Percentiles rank a stretch among this genome's conserved stretches.
Evolutionary conservation across 2,888 invertebrate genomes (phyloP).

Genomic region (Smittia aterrima): DNA sequence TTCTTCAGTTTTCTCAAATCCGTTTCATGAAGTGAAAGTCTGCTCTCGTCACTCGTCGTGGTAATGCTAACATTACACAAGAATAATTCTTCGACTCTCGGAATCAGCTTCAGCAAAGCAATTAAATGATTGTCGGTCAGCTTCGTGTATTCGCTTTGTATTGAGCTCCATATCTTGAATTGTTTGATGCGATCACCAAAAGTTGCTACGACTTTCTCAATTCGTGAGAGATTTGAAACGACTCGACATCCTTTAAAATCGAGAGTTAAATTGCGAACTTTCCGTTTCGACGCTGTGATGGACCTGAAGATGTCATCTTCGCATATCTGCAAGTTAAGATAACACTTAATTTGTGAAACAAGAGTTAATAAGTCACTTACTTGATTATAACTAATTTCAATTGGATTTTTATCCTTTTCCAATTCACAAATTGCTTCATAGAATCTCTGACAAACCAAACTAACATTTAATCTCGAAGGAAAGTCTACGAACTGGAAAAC

Average conservation of each 20-base stretch:
- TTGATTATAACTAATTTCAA: background rate
- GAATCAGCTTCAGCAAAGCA: background rate
- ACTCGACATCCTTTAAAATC: background rate
- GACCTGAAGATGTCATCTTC: background rate
- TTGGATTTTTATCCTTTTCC: background rate
- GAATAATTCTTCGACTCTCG: background rate
- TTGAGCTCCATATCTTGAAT: slow-evolving; percentile 20
- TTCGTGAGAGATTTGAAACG: background rate
- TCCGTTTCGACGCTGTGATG: background rate
- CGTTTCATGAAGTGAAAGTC: background rate
- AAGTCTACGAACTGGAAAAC: background rate
- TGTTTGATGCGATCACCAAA: background rate
- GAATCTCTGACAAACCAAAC: background rate
- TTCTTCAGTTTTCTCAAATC: background rate
- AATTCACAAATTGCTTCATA: background rate
- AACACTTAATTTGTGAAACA: too few relatives aligned
- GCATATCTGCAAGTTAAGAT: background rate
- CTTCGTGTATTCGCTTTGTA: background rate
- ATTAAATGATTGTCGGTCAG: background rate
- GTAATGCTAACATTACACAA: background rate
- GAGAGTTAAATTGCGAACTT: background rate
- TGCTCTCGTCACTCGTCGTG: background rate
- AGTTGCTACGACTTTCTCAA: background rate
- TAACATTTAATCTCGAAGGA: background rate
- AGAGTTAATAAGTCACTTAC: too few relatives aligned